A percentile compares a stretch with the other conserved stretches of the same genome.
phyloP scores from a whole-genome alignment of 2,888 invertebrate genomes.

The Eugnorisma glareosa region DNA sequence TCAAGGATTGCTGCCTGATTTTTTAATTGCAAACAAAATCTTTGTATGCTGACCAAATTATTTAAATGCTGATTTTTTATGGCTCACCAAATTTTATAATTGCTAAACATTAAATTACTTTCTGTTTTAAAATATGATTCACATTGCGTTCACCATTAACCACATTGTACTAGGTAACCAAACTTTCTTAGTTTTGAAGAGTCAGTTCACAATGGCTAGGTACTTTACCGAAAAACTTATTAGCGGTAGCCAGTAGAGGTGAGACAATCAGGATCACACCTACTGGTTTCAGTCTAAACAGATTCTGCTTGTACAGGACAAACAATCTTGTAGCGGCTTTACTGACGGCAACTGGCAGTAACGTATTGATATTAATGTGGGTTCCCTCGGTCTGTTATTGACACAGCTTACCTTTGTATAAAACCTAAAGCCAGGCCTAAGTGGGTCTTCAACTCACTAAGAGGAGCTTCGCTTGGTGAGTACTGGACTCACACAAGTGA shows the following conservation, averaged over 20 bases:
- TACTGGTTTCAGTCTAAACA: conserved; percentile 34
- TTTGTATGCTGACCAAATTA: too few relatives aligned
- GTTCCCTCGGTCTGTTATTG: conserved; percentile 9
- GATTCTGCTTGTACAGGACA: conserved; percentile 45
- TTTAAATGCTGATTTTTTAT: too few relatives aligned
- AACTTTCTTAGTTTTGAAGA: neutral
- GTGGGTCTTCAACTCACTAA: too few relatives aligned
- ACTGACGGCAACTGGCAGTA: conserved; percentile 16
- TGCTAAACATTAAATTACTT: too few relatives aligned
- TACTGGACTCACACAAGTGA: neutral
- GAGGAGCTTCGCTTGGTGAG: neutral
- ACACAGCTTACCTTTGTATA: neutral
- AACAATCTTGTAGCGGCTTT: conserved; percentile 8
- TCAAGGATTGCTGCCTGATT: too few relatives aligned
- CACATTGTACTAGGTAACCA: neutral
- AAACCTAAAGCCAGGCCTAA: neutral
- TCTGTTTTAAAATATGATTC: too few relatives aligned
- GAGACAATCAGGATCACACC: conserved; percentile 21
- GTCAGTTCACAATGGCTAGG: neutral
- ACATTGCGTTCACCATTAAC: neutral
- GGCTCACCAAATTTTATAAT: too few relatives aligned
- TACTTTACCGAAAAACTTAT: conserved; percentile 16
- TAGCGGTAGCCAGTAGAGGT: conserved; percentile 8
- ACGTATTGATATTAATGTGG: conserved; percentile 30
- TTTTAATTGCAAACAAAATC: too few relatives aligned